phyloP scores from a whole-genome alignment of 2,888 invertebrate species.

The Kuschelorhynchus macadamiae region DNA sequence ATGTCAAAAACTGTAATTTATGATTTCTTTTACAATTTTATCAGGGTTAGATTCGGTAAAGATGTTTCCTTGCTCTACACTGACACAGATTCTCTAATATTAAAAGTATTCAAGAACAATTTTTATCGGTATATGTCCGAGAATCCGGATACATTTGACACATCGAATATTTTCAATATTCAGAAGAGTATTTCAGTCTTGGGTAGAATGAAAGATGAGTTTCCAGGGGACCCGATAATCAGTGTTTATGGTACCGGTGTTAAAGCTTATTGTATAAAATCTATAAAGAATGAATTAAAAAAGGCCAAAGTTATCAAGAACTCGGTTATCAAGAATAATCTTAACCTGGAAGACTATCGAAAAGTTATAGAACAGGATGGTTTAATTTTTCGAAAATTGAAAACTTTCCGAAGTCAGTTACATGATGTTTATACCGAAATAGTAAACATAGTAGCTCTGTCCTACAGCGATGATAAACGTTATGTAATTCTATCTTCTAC shows the following conservation, averaged over 20 bases:
- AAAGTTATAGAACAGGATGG: too few species aligned
- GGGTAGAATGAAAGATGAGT: conserved; percentile 35
- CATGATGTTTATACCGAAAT: too few species aligned
- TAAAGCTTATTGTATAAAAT: conserved; percentile 16
- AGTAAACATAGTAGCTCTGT: too few species aligned
- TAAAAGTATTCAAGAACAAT: background rate
- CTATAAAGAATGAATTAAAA: background rate
- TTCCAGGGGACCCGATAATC: conserved; percentile 16
- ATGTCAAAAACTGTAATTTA: too few species aligned
- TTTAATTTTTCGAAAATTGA: too few species aligned
- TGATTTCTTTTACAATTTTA: too few species aligned
- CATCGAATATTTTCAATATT: conserved; percentile 18
- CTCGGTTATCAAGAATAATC: too few species aligned
- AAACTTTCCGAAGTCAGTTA: too few species aligned
- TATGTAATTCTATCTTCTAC: too few species aligned
- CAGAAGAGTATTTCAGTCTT: conserved; percentile 11
- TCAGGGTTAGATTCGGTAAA: too few species aligned
- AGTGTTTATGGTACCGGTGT: conserved; percentile 35
- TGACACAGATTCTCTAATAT: background rate
- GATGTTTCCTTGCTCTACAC: background rate
- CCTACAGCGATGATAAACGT: too few species aligned
- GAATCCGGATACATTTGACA: conserved; percentile 14
- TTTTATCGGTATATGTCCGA: background rate
- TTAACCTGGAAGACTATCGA: too few species aligned
- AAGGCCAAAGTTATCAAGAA: conserved; percentile 5